These are phyloP conservation scores for Steinernema carpocapsae DNA, from an alignment of 2,888 invertebrate species.

Conservation along the genomic window DNA sequence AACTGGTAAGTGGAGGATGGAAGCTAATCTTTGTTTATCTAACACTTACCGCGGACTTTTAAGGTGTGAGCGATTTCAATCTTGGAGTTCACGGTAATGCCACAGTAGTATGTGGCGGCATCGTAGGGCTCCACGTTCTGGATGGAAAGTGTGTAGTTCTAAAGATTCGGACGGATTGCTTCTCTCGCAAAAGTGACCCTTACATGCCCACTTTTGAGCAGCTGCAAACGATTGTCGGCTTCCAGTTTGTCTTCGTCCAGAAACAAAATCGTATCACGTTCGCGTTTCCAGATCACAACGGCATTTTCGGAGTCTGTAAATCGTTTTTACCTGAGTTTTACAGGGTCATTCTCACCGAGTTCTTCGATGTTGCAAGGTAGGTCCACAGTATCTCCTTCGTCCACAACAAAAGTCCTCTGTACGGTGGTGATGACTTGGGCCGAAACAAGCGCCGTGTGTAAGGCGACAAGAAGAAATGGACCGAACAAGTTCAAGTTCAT, in stretches of 20 bases:
- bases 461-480: background rate
- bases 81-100: conserved; percentile 40
- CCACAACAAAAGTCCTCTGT: conserved; percentile 29
- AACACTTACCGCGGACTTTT: conserved; percentile 36
- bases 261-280: conserved; percentile 36
- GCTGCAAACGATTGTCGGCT: conserved; percentile 37
- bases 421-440: conserved; percentile 5
- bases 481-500: background rate
- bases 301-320: conserved; percentile 15
- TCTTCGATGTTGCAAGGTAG: conserved; percentile 29
- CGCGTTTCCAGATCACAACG: conserved; percentile 42
- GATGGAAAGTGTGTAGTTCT: conserved; percentile 58
- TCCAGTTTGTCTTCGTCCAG: conserved; percentile 39
- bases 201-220: conserved; percentile 36
- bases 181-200: background rate
- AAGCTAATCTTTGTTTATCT: background rate
- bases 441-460: background rate
- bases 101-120: conserved; percentile 53
- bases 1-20: background rate
- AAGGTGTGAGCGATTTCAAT: conserved; percentile 39
- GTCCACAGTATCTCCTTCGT: conserved; percentile 26
- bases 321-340: background rate
- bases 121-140: conserved; percentile 53
- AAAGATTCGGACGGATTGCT: background rate
- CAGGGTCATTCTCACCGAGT: conserved; percentile 8